Percentiles rank a stretch among this genome's conserved stretches.
Conservation (phyloP, 2,113 vertebrate genomes). For the Crypturellus undulatus region DNA sequence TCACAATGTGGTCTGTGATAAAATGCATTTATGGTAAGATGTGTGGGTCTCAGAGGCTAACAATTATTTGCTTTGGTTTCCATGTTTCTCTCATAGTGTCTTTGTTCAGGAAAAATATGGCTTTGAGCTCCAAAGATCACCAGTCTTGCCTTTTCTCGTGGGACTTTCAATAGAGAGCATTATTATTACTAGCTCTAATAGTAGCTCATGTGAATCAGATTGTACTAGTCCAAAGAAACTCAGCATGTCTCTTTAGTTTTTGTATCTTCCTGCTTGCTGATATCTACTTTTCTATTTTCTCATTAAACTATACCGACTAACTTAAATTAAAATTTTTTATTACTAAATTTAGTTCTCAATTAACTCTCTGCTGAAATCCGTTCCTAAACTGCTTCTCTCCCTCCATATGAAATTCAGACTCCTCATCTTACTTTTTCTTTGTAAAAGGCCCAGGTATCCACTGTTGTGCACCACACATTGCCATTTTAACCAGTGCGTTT, state of each 20-base stretch:
- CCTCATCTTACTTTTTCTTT: neutral
- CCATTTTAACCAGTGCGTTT: neutral
- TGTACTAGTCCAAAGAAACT: neutral
- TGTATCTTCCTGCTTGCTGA: neutral
- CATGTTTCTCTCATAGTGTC: neutral
- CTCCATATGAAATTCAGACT: neutral
- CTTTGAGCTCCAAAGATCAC: neutral
- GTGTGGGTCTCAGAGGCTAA: neutral
- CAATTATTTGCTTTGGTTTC: neutral
- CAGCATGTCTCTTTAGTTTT: neutral
- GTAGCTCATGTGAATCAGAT: neutral
- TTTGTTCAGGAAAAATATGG: neutral
- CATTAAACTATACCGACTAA: neutral
- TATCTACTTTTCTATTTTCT: neutral
- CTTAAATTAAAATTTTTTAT: neutral
- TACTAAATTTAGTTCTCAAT: neutral
- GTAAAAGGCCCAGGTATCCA: neutral
- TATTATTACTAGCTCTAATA: neutral
- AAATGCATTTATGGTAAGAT: neutral
- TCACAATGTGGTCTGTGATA: neutral
- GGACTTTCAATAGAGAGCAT: accelerated
- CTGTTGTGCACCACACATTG: neutral
- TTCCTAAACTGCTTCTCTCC: neutral
- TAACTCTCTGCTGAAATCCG: neutral
- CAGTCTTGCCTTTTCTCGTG: neutral